Base-by-base conservation (phyloP, 2,888 invertebrate species). In the Netelia inedita region DNA sequence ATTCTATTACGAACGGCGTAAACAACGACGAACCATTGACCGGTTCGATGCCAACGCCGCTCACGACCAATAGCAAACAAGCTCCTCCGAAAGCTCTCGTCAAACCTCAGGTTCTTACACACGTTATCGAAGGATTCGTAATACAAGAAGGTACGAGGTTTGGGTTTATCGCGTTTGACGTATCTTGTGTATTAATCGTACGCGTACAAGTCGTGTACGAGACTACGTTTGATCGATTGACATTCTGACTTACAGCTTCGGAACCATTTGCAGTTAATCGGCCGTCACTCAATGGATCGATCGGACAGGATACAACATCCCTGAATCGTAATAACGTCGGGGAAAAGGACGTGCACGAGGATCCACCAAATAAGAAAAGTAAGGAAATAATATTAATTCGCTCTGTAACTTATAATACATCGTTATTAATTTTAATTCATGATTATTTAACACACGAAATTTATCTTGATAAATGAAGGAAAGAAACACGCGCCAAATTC, bases 101-200 rank as follows among this genome's bases (percentile, higher is more conserved):
- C 14, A 98, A 98, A 93, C 98, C 98, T 0, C 98, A 98, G 92
- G 98, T 99, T 8, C 94, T 99, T 73, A 99, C 99, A 0, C 99
- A 99, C 93, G 98, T 99, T 28, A 99, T 99, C 86, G 99, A 98
- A 93, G 99, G 98, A 73, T 99, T 98, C 94, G 98, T 99, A 8
- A 99, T 99, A 88, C 98, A 98, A 93, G 99, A 99, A 94, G 98
- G 95, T 92, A 94, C 6, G 35, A 35, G 35, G n/a, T n/a, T 35
- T 35, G 5, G 35, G 1, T 35, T 35, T 35, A 35, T 35, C 35
- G 35, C 35, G 6, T 35, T 35, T 35, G 6, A 35, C 5, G 35
- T 35, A 35, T 35, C 6, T 35, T 6, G 6, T 35, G n/a, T 35
- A 35, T 35, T 6, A 35, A 35, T 35, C 35, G 35, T 35, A 35